Evolutionary conservation across 2,113 vertebrate species (phyloP).

Genomic region (Chaenocephalus aceratus): DNA sequence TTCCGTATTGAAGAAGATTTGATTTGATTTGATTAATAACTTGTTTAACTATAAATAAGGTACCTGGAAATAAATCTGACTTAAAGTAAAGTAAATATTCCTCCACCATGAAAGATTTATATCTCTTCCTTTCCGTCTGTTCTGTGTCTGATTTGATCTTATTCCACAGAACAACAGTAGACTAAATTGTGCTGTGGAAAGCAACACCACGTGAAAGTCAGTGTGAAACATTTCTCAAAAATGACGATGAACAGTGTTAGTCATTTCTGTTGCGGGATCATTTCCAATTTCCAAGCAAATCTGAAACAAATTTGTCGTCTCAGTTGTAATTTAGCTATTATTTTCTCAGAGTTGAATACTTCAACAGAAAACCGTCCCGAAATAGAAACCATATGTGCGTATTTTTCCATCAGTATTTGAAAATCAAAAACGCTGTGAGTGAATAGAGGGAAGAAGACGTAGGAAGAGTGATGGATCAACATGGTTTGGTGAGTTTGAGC

Average conservation of each 20-base stretch:
- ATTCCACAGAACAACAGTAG: too few species aligned
- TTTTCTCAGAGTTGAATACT: constrained; percentile 49
- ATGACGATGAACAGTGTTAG: not conserved
- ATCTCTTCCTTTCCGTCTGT: too few species aligned
- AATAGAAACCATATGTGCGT: constrained; percentile 54
- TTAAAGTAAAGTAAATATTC: too few species aligned
- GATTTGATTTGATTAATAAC: too few species aligned
- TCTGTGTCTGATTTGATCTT: too few species aligned
- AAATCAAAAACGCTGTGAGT: constrained; percentile 13
- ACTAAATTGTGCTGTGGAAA: not conserved
- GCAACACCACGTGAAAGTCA: not conserved
- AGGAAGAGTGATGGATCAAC: not conserved
- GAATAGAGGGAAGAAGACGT: not conserved
- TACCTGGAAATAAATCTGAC: too few species aligned
- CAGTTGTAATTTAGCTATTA: constrained; percentile 39
- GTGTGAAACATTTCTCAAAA: too few species aligned
- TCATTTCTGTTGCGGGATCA: constrained; percentile 22
- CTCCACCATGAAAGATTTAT: too few species aligned
- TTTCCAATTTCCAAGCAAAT: constrained; percentile 20
- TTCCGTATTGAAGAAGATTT: too few species aligned
- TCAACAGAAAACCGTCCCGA: constrained; percentile 39
- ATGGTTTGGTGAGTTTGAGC: not conserved
- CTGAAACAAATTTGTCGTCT: constrained; percentile 49
- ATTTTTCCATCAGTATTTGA: constrained; percentile 28
- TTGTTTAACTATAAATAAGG: too few species aligned